Evolutionary conservation across 2,888 invertebrate species (phyloP).

Genomic region (Megalurothrips usitatus): DNA sequence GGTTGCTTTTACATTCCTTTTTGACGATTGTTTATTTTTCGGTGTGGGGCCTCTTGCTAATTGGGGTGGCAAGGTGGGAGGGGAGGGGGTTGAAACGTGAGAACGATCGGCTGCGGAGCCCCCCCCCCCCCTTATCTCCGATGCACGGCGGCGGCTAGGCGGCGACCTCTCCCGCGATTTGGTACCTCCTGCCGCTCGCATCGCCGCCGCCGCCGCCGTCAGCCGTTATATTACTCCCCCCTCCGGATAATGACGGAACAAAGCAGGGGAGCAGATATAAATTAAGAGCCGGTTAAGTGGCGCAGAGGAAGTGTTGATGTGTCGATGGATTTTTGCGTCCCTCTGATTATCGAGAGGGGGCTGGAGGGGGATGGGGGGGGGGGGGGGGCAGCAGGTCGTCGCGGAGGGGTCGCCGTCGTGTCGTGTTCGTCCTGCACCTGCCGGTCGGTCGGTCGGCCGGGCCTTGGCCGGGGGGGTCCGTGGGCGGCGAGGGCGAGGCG

Average conservation of each 20-base stretch:
- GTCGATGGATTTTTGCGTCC: slow-evolving; percentile 25
- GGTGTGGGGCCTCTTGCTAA: background rate
- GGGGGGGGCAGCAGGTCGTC: too few relatives aligned
- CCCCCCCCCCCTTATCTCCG: too few relatives aligned
- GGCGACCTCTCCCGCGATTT: too few relatives aligned
- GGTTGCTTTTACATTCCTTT: background rate
- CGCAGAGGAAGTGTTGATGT: slow-evolving; percentile 10
- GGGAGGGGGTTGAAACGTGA: too few relatives aligned
- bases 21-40: slow-evolving; percentile 1
- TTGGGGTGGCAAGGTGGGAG: too few relatives aligned
- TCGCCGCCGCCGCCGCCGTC: too few relatives aligned
- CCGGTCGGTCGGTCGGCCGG: background rate
- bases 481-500: background rate
- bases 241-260: too few relatives aligned
- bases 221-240: too few relatives aligned
- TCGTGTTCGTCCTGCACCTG: background rate
- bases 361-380: background rate
- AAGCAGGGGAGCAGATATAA: too few relatives aligned
- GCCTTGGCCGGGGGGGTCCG: background rate
- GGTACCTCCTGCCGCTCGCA: too few relatives aligned
- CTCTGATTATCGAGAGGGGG: background rate
- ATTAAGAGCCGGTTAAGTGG: background rate
- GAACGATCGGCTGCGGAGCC: too few relatives aligned
- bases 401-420: background rate
- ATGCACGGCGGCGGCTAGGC: too few relatives aligned